These are phyloP conservation scores for Tachina fera DNA, from an alignment of 2,888 invertebrate genomes.

Conservation along the genomic window DNA sequence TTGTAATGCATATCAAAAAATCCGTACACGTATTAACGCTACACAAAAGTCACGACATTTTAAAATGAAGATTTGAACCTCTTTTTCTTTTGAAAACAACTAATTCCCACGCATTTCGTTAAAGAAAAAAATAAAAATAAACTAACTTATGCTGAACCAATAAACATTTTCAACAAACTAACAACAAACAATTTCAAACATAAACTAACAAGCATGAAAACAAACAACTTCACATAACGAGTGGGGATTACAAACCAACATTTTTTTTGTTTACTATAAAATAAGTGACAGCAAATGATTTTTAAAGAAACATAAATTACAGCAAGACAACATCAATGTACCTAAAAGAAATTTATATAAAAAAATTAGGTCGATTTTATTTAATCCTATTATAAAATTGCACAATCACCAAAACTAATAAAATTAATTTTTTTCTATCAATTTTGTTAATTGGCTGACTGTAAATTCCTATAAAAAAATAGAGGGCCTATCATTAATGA, in stretches of 20 bases:
- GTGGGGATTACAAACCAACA: constrained; percentile 26
- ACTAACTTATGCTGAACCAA: constrained; percentile 34
- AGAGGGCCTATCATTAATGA: background rate
- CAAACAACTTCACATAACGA: constrained; percentile 12
- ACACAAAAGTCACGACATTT: constrained; percentile 57
- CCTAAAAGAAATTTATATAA: constrained; percentile 12
- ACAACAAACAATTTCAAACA: constrained; percentile 43
- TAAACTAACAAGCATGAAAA: constrained; percentile 18
- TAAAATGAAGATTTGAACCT: constrained; percentile 38
- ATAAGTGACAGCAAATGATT: constrained; percentile 24
- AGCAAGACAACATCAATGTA: background rate
- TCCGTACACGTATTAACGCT: constrained; percentile 55
- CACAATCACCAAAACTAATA: background rate
- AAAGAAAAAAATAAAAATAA: constrained; percentile 29
- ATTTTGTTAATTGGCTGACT: background rate
- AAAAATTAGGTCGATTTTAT: constrained; percentile 28
- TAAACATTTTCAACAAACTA: constrained; percentile 40
- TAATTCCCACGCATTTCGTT: constrained; percentile 67
- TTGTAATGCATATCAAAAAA: constrained; percentile 46
- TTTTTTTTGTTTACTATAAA: constrained; percentile 12
- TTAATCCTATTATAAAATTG: constrained; percentile 12
- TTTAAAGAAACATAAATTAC: constrained; percentile 27
- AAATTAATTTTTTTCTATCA: background rate
- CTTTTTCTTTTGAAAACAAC: constrained; percentile 49
- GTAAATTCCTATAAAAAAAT: background rate